These are phyloP conservation scores for Rotaria macrura DNA, from an alignment of 2,888 invertebrate genomes.

Conservation along the genomic window DNA sequence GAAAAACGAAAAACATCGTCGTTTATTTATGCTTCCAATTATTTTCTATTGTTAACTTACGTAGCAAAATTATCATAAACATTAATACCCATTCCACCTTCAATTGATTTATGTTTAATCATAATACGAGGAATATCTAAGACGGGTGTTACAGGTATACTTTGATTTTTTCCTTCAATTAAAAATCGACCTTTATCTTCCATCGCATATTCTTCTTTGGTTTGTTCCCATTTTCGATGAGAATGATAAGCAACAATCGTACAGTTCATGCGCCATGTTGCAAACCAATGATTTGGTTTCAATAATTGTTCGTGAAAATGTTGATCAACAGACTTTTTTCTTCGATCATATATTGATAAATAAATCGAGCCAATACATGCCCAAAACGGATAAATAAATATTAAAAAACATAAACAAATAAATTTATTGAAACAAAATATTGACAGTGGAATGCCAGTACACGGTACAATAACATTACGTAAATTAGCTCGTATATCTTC, in stretches of 20 bases:
- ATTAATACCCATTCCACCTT: conserved; percentile 19
- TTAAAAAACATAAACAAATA: neutral
- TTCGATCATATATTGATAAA: neutral
- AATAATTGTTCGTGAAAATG: conserved; percentile 17
- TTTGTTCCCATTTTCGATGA: neutral
- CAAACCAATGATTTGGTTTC: conserved; percentile 8
- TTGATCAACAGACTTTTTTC: neutral
- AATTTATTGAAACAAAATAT: neutral
- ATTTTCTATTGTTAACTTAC: neutral
- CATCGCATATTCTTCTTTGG: neutral
- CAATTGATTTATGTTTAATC: conserved; percentile 12
- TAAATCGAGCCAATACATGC: neutral
- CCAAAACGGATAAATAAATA: conserved; percentile 16
- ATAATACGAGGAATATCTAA: neutral
- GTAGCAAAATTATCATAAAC: conserved; percentile 5
- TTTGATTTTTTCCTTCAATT: neutral
- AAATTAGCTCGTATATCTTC: neutral
- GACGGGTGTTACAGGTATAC: neutral
- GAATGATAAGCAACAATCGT: conserved; percentile 5
- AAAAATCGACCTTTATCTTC: conserved; percentile 11
- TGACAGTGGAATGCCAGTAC: neutral
- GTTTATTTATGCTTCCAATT: no score
- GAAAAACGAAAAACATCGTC: neutral
- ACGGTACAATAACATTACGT: neutral
- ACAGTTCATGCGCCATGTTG: neutral